Evolutionary conservation across 2,797 vertebrate genomes (phyloP), one percentile per base, ranked within the genome.

Genomic region (Mormyrus proboscirostris): DNA sequence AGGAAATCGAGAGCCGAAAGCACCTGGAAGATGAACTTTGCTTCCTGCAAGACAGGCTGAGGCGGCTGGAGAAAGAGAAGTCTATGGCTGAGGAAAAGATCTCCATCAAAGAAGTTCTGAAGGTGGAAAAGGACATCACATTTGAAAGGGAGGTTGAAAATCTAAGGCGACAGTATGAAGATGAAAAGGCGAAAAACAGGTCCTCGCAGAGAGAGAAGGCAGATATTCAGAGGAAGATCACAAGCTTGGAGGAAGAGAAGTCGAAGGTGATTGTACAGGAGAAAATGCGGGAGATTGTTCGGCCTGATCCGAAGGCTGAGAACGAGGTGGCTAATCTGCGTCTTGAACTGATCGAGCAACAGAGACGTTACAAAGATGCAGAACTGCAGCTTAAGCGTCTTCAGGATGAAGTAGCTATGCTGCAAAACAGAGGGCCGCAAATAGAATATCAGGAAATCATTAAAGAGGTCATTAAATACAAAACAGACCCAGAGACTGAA

Each of bases 391-490:
- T 98, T 44, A 96, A 94, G 93, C 96, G 95, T 88, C 94, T 97
- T 88, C 95, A 97, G 90, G 96, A 95, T 0, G 99, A 99, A 92
- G 50, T 98, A 91, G 93, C 91, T 89, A 94, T 95, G 88, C 94
- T 99, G 25, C 96, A 89, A 90, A 96, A 96, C 92, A 95, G 98
- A 93, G 98, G 97, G 1, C 97, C 98, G 3, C 97, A 97, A 92
- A 94, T 99, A 14, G 98, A 99, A 91, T 92, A 97, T 89, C 98
- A 97, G 91, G 98, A 99, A 90, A 97, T 97, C 44, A 98, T 98
- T 65, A 99, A 99, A 92, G 98, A 99, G 92, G 98, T 99, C 29
- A 98, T 99, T 90, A 99, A 97, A 91, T 99, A 99, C 92, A 99
- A 97, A 91, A 98, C 94, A 0, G 99, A 99, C 92, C 98, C 98